phyloP scores from a whole-genome alignment of 1,140 invertebrate species.

The Leucophenga varia region DNA sequence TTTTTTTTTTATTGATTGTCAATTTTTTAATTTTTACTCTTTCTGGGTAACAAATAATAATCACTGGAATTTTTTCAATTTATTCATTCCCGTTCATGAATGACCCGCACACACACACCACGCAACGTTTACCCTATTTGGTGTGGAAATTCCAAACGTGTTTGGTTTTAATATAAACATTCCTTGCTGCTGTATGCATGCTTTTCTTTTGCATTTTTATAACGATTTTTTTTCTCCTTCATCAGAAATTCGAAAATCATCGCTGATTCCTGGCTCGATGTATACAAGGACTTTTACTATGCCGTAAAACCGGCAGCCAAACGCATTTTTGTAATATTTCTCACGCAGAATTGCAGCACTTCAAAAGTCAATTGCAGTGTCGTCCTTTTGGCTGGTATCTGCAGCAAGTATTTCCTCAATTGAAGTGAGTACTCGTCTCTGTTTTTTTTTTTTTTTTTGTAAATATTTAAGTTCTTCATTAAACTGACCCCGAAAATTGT shows the following conservation, averaged over 20 bases:
- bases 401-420: constrained; percentile 70
- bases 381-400: constrained; percentile 93
- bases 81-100: constrained; percentile 28
- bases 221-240: constrained; percentile 47
- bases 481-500: no score
- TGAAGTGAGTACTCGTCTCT: constrained; percentile 36
- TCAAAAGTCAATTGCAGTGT: constrained; percentile 79
- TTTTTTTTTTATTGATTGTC: background rate
- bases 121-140: background rate
- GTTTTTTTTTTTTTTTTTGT: constrained; percentile 5
- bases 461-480: constrained; percentile 3
- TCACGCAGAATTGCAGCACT: constrained; percentile 37
- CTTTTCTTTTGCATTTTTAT: constrained; percentile 35
- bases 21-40: no score
- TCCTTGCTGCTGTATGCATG: constrained; percentile 29
- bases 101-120: no score
- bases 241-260: constrained; percentile 75
- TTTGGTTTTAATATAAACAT: constrained; percentile 46
- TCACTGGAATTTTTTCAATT: constrained; percentile 52
- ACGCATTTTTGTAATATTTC: constrained; percentile 28
- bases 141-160: background rate
- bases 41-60: no score
- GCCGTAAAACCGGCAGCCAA: constrained; percentile 34
- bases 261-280: constrained; percentile 86
- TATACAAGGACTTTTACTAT: constrained; percentile 77